These are phyloP conservation scores for Engraulis encrasicolus DNA, from an alignment of 2,113 vertebrate species.

Conservation along the genomic window DNA sequence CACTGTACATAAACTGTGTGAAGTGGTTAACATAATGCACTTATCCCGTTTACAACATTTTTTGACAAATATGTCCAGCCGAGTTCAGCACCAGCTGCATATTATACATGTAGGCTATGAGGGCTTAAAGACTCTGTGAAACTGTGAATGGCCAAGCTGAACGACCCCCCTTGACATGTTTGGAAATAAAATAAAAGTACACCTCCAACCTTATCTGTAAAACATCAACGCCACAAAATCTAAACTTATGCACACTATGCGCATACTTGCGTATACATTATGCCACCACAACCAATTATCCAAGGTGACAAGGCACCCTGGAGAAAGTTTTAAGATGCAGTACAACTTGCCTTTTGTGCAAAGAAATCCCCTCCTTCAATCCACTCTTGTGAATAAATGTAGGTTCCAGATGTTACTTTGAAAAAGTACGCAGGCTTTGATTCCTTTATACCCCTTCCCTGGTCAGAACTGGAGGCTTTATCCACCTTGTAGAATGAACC, in stretches of 20 bases:
- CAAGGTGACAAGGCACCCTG: not conserved
- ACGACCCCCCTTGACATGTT: too few species aligned
- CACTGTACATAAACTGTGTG: too few species aligned
- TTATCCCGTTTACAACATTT: too few species aligned
- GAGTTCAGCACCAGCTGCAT: too few species aligned
- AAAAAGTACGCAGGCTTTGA: not conserved
- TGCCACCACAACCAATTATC: not conserved
- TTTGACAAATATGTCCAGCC: too few species aligned
- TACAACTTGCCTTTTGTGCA: conserved; percentile 44
- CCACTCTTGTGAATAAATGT: conserved; percentile 23
- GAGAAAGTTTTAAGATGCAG: conserved; percentile 22
- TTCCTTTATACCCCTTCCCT: conserved; percentile 14
- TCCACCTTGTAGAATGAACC: conserved; percentile 19
- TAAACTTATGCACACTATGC: not conserved
- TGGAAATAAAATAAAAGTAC: not conserved
- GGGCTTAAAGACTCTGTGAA: too few species aligned
- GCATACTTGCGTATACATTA: not conserved
- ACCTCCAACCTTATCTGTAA: not conserved
- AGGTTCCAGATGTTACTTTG: conserved; percentile 32
- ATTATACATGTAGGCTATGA: too few species aligned
- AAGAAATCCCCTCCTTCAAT: conserved; percentile 34
- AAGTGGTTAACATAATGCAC: too few species aligned
- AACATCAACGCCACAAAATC: not conserved
- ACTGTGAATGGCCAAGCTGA: too few species aligned
- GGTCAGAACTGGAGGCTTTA: not conserved